Conservation (phyloP, 2,113 vertebrate species). For the Ahaetulla prasina region DNA sequence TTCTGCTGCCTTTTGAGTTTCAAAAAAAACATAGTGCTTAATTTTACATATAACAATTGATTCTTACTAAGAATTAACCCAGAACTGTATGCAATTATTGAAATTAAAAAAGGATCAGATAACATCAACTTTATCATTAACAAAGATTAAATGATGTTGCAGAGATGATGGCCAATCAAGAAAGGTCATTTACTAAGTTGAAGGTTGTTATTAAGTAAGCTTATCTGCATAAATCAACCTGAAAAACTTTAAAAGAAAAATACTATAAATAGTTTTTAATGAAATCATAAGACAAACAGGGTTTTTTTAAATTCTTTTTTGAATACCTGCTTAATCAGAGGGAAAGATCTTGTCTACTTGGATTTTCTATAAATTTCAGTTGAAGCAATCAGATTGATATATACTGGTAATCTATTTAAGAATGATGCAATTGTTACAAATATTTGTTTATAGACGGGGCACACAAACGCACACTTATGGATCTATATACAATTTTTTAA, state of each 20-base stretch:
- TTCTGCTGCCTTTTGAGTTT: neutral
- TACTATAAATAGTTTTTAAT: neutral
- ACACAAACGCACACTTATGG: neutral
- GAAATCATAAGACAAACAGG: neutral
- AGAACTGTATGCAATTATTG: neutral
- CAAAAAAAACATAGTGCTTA: neutral
- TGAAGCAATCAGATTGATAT: neutral
- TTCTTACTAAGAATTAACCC: neutral
- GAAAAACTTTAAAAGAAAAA: neutral
- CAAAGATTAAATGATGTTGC: neutral
- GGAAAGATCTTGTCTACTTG: neutral
- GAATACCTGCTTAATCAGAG: neutral
- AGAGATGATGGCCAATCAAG: neutral
- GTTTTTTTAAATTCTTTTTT: neutral
- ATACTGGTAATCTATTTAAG: neutral
- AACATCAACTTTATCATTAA: neutral
- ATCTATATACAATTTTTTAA: neutral
- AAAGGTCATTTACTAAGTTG: neutral
- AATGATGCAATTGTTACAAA: neutral
- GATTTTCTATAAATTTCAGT: neutral
- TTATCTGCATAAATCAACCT: neutral
- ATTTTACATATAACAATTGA: neutral
- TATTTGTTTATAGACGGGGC: neutral
- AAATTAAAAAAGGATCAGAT: neutral
- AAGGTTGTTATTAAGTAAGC: neutral